phyloP scores from a whole-genome alignment of 2,888 invertebrate genomes.

The Zele albiditarsus region DNA sequence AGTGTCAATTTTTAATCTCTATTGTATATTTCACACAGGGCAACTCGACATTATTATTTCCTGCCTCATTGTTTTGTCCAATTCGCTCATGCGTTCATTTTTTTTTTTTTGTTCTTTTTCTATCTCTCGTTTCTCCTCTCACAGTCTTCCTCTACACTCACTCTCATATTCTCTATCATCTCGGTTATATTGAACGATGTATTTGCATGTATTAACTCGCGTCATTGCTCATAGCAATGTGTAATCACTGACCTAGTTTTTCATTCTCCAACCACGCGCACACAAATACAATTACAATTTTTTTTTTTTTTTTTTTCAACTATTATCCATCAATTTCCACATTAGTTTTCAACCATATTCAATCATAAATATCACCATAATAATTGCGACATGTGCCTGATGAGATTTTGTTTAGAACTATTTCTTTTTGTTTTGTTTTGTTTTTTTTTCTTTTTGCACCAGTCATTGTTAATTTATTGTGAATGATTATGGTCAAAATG shows the following conservation, averaged over 20 bases:
- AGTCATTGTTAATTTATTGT: too few relatives aligned
- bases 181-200: constrained; percentile 2
- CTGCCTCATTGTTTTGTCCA: background rate
- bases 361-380: background rate
- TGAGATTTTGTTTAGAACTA: background rate
- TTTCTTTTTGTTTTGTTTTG: background rate
- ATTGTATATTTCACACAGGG: background rate
- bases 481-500: too few relatives aligned
- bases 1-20: background rate
- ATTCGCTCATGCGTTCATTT: constrained; percentile 6
- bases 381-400: too few relatives aligned
- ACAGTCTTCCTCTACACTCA: too few relatives aligned
- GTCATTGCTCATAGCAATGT: constrained; percentile 28
- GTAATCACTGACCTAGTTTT: constrained; percentile 35
- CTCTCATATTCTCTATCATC: background rate
- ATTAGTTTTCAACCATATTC: background rate
- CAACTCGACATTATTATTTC: constrained; percentile 8
- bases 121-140: background rate
- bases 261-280: constrained; percentile 42
- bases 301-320: background rate
- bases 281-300: background rate
- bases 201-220: constrained; percentile 32
- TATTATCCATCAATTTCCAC: background rate
- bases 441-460: background rate
- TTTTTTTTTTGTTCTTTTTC: constrained; percentile 1